Percentiles rank a stretch among this genome's conserved stretches.
Conservation (phyloP, 2,113 vertebrate species). For the Clarias macrocephalus region DNA sequence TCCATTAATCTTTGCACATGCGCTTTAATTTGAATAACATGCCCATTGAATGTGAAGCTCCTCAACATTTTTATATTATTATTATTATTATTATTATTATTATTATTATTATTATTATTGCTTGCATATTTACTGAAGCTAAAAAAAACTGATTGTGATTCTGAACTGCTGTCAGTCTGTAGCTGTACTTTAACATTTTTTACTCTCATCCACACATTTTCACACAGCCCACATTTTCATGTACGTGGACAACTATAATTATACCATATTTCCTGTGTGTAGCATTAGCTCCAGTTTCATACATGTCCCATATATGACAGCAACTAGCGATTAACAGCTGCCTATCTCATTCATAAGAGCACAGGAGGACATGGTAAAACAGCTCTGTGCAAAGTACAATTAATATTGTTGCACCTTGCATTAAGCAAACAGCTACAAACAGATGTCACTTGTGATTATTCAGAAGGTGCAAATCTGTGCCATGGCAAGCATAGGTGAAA, state of each 20-base stretch:
- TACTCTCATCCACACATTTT: background rate
- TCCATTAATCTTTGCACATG: too few relatives aligned
- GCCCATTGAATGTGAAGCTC: too few relatives aligned
- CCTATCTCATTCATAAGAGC: background rate
- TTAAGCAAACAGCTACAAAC: conserved; percentile 33
- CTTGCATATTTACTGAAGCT: too few relatives aligned
- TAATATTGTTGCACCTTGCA: conserved; percentile 12
- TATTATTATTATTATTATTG: too few relatives aligned
- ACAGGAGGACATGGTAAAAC: background rate
- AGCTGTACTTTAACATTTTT: background rate
- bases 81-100: too few relatives aligned
- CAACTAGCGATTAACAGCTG: background rate
- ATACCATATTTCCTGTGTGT: background rate
- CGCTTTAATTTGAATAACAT: too few relatives aligned
- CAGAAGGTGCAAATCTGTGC: conserved; percentile 35
- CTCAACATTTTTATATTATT: too few relatives aligned
- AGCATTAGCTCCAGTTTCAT: background rate
- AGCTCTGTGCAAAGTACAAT: conserved; percentile 32
- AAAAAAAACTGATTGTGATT: background rate
- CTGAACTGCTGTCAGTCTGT: background rate
- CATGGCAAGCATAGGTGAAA: conserved; percentile 27
- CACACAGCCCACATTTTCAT: background rate
- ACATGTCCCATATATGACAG: background rate
- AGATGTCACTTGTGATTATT: conserved; percentile 41
- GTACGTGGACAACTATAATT: background rate